Conservation (phyloP, 2,888 invertebrate genomes). For the Linhomoeus sp. region DNA sequence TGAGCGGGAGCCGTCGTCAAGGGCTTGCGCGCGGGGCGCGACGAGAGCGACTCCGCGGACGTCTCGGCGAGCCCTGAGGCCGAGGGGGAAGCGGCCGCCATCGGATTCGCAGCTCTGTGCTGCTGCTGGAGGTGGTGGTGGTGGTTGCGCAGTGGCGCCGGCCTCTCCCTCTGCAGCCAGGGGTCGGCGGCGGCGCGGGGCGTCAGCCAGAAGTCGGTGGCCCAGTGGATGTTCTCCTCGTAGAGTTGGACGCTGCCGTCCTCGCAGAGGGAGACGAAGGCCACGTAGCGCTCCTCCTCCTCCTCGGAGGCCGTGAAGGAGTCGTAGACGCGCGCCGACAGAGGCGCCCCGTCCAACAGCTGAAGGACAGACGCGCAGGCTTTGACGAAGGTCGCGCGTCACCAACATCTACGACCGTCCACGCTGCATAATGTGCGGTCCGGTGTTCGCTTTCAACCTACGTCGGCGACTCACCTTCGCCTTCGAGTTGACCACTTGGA, state of each 20-base stretch:
- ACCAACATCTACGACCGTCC: too few species aligned
- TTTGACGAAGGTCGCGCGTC: too few species aligned
- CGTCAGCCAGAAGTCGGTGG: neutral
- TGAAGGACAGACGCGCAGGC: too few species aligned
- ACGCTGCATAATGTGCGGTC: too few species aligned
- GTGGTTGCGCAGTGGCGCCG: neutral
- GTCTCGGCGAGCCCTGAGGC: too few species aligned
- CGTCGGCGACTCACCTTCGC: too few species aligned
- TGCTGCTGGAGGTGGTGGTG: neutral
- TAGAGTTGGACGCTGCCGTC: slow-evolving; percentile 87
- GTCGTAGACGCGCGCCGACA: neutral
- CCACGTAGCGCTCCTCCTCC: neutral
- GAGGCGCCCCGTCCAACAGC: neutral
- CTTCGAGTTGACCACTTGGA: too few species aligned
- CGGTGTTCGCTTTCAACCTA: too few species aligned
- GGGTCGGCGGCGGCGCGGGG: neutral
- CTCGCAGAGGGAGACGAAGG: slow-evolving; percentile 68
- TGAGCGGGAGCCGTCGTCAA: neutral
- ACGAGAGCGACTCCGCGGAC: too few species aligned
- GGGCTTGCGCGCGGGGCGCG: too few species aligned
- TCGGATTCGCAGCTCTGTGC: too few species aligned
- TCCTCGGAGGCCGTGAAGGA: neutral
- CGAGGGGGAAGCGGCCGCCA: too few species aligned
- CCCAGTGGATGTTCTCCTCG: slow-evolving; percentile 52
- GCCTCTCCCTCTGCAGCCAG: neutral